These are phyloP conservation scores for Aviceda subcristata DNA, from an alignment of 2,113 vertebrate genomes.

Conservation along the genomic window DNA sequence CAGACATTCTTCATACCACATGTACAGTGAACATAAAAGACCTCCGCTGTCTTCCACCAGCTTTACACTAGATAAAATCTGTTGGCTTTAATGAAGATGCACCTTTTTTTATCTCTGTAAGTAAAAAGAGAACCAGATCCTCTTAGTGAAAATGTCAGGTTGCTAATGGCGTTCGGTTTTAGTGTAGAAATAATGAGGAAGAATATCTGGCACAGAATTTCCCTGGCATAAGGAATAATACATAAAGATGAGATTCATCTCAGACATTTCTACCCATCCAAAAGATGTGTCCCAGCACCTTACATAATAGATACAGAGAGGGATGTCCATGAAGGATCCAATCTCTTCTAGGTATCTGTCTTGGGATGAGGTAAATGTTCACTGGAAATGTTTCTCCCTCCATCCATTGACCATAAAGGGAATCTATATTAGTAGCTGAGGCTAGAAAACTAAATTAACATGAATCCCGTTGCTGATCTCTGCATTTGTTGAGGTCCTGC, in stretches of 20 bases:
- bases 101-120: neutral
- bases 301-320: neutral
- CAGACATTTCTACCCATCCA: neutral
- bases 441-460: neutral
- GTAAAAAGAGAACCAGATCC: neutral
- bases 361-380: neutral
- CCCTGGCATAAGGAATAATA: neutral
- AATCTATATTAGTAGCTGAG: neutral
- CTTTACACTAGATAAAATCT: neutral
- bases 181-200: constrained; percentile 2
- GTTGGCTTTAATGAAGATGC: neutral
- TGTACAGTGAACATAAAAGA: neutral
- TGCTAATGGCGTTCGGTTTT: constrained; percentile 7
- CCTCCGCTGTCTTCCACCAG: neutral
- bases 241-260: neutral
- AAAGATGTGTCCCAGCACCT: neutral
- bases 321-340: neutral
- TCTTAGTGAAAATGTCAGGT: neutral
- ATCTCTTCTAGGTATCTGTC: neutral
- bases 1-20: neutral
- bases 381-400: neutral
- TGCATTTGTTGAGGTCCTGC: neutral
- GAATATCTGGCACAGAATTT: neutral
- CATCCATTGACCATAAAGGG: neutral
- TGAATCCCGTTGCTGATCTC: neutral